Evolutionary conservation across 2,888 invertebrate genomes (phyloP).

Genomic region (Aphrophora alni): DNA sequence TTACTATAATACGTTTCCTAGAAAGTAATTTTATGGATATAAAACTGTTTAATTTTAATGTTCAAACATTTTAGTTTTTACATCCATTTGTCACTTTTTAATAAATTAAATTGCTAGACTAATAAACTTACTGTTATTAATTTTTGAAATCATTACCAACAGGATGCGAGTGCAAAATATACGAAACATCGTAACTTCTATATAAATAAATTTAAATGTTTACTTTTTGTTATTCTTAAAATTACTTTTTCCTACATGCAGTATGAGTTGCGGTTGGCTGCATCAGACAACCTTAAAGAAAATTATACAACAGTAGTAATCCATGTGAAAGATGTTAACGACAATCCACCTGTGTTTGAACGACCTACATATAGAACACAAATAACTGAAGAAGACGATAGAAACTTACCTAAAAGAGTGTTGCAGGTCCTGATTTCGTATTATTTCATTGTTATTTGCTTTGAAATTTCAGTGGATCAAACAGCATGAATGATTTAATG

Average conservation of each 20-base stretch:
- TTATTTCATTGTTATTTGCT: constrained; percentile 12
- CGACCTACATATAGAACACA: constrained; percentile 93
- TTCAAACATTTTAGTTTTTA: no score
- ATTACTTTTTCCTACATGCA: constrained; percentile 56
- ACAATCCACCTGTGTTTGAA: constrained; percentile 97
- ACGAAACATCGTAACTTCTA: no score
- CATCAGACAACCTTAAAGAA: constrained; percentile 95
- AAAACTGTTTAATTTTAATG: no score
- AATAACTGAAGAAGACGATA: constrained; percentile 95
- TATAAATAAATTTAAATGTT: no score
- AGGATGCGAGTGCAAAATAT: no score
- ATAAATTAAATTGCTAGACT: no score
- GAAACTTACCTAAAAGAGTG: constrained; percentile 91
- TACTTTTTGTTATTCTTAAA: background rate
- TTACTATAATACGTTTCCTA: no score
- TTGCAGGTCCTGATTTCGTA: constrained; percentile 71
- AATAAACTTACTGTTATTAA: no score
- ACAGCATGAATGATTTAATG: constrained; percentile 24
- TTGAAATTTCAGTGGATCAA: constrained; percentile 39
- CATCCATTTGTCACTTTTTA: no score
- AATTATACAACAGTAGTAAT: constrained; percentile 97
- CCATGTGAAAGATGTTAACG: constrained; percentile 97
- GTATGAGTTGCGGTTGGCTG: constrained; percentile 94
- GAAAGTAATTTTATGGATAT: no score
- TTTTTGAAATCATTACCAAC: no score